Base-by-base conservation (phyloP, 2,888 invertebrate genomes). In the Orchesella flavescens region DNA sequence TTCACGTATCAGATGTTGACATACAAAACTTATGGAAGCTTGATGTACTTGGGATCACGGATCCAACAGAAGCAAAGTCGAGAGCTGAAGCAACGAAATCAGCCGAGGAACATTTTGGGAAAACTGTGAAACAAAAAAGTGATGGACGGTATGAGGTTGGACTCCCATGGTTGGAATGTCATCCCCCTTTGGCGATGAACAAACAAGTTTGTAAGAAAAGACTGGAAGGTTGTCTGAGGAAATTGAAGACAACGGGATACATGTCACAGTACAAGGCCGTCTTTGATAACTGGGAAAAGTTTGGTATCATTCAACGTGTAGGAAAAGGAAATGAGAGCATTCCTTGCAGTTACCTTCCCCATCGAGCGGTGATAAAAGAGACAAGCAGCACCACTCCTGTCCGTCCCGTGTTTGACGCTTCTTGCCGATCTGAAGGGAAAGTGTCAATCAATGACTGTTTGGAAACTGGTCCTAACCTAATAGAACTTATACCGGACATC, bases 141-240 rank as follows among this genome's bases (percentile, higher is more conserved):
- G 86, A 89, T 15, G 88, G 89, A 5, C 85, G 89, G 1, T 90
- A 89, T 84, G 89, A 89, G 74, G 89, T 90, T 1, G 59, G 78
- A 23, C 83, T 90, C 13, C 89, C 90, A 10, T 89, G 89, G 89
- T 85, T 88, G 19, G 88, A 89, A 17, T 88, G 87, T 66, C 89
- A 89, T 81, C 89, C 89, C 0, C 88, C 87, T 5, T 66, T 90
- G 0, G 19, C 75, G 2, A 44, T 4, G 1, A 84, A 84, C 53
- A 12, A 46, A 1, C 0, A 19, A 0, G 10, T 80, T 7, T 80
- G 83, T 9, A 79, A 72, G 21, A 71, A 63, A 24, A 53, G 83
- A 46, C 43, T 85, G 1, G 12, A n/a, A n/a, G 24, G 63, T n/a
- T 23, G 74, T 0, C 75, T 75, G 12, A 43, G 49, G 1, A 79